Percentiles rank a stretch among this genome's conserved stretches.
Evolutionary conservation across 2,888 invertebrate species (phyloP).

Genomic region (Hipparchia semele): DNA sequence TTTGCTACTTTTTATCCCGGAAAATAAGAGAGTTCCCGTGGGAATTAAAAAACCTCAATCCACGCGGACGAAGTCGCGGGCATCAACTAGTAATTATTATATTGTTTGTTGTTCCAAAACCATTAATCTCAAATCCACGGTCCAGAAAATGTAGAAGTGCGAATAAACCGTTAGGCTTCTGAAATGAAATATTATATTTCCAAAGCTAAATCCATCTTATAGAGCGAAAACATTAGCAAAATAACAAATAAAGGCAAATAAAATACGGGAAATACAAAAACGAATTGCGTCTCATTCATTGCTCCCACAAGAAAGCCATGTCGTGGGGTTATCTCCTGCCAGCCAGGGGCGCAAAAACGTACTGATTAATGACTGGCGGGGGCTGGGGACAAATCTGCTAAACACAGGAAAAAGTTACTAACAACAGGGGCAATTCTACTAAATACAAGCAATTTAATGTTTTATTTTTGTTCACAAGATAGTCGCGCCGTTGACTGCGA

Average conservation of each 20-base stretch:
- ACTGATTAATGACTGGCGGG: constrained; percentile 58
- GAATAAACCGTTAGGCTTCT: no score
- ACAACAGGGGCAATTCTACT: neutral
- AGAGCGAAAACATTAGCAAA: constrained; percentile 4
- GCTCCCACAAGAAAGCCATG: constrained; percentile 36
- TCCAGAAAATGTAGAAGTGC: no score
- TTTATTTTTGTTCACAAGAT: no score
- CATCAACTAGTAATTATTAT: no score
- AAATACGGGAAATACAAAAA: constrained; percentile 32
- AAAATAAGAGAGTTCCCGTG: no score
- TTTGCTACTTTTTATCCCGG: no score
- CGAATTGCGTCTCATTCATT: constrained; percentile 37
- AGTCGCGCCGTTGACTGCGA: no score
- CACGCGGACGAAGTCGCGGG: no score
- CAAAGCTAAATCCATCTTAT: neutral
- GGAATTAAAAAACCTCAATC: no score
- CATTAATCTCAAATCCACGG: no score
- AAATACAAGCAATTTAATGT: neutral
- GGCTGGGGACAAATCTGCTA: constrained; percentile 26
- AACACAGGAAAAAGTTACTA: constrained; percentile 8
- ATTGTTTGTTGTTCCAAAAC: no score
- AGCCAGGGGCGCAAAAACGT: constrained; percentile 54
- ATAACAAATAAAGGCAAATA: constrained; percentile 17
- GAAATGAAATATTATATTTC: no score
- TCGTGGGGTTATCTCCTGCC: constrained; percentile 43